Evolutionary conservation across 2,113 vertebrate species (phyloP), one percentile per base, ranked within the genome.

Genomic region (Sciurus niger): DNA sequence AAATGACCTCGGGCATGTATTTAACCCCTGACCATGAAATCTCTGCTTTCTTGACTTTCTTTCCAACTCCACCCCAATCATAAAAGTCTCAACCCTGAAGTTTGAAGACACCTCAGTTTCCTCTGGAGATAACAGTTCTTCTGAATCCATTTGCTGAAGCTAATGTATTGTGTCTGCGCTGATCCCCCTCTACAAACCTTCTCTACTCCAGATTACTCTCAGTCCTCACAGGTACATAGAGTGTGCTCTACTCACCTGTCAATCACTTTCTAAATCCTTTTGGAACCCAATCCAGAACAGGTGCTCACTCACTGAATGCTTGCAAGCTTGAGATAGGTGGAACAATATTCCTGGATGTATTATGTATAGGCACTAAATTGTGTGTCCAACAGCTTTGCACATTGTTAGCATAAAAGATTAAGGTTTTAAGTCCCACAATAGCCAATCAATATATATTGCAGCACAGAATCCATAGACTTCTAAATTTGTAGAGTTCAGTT

Each of bases 361-460:
- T 72, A 53, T 55, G 24, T n/a, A 72, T 7, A 78, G 72, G 58
- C 58, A 53, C 30, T 86, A 97, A 95, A 95, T 93, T 94, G 70
- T 85, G 85, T 90, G 83, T 25, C 83, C 65, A 96, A 79, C 32
- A 97, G 65, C 7, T 93, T 94, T 96, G 85, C 70, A 91, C 95
- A 90, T 65, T 87, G 74, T 96, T 96, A 96, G 94, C 94, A 97
- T 93, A 97, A 96, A 65, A 95, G 96, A 96, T 97, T 97, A 97
- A 96, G 53, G 92, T 60, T 97, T 97, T 93, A 97, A 97, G 58
- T 94, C 91, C 94, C 89, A 93, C 37, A 96, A 76, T 97, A 98
- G 97, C 94, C 90, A 97, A 98, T 98, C 98, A 98, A 98, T 98
- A 97, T 96, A 95, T 97, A 96, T 91, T 97, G 97, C 84, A 96